Evolutionary conservation across 2,113 vertebrate genomes (phyloP), one percentile per base, ranked within the genome.

Genomic region (Stercorarius parasiticus): DNA sequence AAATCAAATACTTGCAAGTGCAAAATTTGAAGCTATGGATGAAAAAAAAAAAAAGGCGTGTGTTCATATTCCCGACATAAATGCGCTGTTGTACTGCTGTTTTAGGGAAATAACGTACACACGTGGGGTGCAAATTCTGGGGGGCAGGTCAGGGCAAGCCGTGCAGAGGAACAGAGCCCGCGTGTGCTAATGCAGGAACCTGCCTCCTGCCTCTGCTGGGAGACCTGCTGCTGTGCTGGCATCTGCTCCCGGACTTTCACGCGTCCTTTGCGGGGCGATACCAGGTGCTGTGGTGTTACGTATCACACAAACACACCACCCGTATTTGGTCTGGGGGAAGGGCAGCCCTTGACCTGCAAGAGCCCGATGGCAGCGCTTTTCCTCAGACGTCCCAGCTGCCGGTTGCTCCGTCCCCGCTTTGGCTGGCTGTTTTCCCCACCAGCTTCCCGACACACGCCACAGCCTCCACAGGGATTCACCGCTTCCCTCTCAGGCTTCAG

Each of bases 81-180:
- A 47, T 10, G 12, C 6, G 22, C 23, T 38, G 16, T 22, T 61
- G 34, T 49, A 32, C 7, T 50, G 15, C 34, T 71, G 56, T 56
- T 93, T 93, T 32, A 52, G 45, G 27, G 74, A 80, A 72, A 45
- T 21, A 27, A 19, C 23, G 27, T 25, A 32, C 76, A 53, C 18
- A 11, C 2, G 2, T 25, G 20, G 12, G 7, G 22, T 69, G 52
- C 7, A 58, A 52, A 26, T 87, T 94, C 73, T 36, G 20, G 25
- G 20, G 25, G n/a, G 19, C 13, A 8, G 7, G 34, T 50, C 32
- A 43, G 43, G 71, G 11, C 17, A 34, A 4, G 23, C 27, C 10
- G 21, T 6, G 6, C 10, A 45, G 65, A n/a, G 50, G 29, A 26
- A 1, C 0, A 15, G 17, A 27, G 40, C 55, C 13, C 0, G 0